Evolutionary conservation across 2,113 vertebrate genomes (phyloP), one percentile per base, ranked within the genome.

Genomic region (Trematocara nigrifrons): DNA sequence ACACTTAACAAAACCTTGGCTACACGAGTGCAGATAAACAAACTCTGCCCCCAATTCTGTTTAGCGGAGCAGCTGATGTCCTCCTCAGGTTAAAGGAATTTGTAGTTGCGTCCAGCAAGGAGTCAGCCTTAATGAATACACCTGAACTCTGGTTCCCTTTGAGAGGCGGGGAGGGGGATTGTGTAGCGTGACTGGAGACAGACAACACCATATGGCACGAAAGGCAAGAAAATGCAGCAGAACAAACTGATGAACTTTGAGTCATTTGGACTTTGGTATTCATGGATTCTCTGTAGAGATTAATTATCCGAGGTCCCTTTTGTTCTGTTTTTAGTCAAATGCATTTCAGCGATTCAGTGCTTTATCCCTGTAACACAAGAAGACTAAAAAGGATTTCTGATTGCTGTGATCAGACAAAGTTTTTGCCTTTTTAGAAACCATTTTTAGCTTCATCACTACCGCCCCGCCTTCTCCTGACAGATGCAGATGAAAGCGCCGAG

Each of bases 41-140:
- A 80, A 86, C 57, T 74, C 64, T 85, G 80, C 29, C 77, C 49
- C 42, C 57, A 31, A 20, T 52, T 80, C 76, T 74, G 76, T 92
- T 89, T 82, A 88, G 84, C 79, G 33, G 86, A 78, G 74, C 59
- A 81, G 49, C 82, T 83, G 86, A 92, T 90, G 86, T 92, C 74
- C 78, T 87, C 38, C 38, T 81, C 10, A 35, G 89, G 80, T 84
- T 82, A 82, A 83, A 92, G 81, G 80, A 84, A 84, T 87, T 90
- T 85, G 71, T 87, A 12, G 45, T 33, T 66, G 59, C 18, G 18
- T 92, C 40, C 33, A 89, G 80, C 64, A 78, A 87, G 83, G 29
- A 89, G 79, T 82, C 79, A 76, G 78, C 88, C 82, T 31, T 79
- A 71, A 91, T 20, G 15, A 88, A 90, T 74, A 82, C 86, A 92